phyloP scores from a whole-genome alignment of 2,888 invertebrate genomes.

The Phrixothrix hirtus region DNA sequence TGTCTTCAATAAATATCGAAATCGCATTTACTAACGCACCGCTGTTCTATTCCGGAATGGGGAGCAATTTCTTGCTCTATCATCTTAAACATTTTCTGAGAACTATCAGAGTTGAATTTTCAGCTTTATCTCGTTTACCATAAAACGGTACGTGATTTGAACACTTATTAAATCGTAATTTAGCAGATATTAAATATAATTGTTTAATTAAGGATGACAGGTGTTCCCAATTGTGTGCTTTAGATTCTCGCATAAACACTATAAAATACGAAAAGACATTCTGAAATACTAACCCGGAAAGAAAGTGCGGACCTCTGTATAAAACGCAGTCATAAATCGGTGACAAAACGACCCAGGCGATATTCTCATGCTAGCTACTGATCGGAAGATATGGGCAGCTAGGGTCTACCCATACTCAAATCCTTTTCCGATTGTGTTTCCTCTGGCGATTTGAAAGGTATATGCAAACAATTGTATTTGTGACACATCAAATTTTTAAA shows the following conservation, averaged over 20 bases:
- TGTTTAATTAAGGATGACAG: neutral
- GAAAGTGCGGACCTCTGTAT: conserved; percentile 24
- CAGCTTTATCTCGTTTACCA: conserved; percentile 2
- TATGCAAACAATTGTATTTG: conserved; percentile 21
- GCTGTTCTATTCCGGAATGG: conserved; percentile 26
- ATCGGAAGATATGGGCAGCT: conserved; percentile 31
- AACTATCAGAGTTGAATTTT: conserved; percentile 18
- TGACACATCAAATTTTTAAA: neutral
- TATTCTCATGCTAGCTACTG: conserved; percentile 29
- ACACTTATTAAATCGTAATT: neutral
- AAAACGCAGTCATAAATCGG: conserved; percentile 31
- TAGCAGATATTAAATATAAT: neutral
- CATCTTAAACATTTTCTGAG: conserved; percentile 19
- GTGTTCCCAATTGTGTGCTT: neutral
- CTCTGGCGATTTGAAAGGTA: conserved; percentile 19
- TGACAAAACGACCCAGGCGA: conserved; percentile 27
- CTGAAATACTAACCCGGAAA: conserved; percentile 1
- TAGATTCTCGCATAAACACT: neutral
- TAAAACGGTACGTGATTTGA: conserved; percentile 3
- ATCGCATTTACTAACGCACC: conserved; percentile 31
- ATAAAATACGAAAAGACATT: neutral
- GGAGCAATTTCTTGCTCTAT: conserved; percentile 26
- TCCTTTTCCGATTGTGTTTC: conserved; percentile 24
- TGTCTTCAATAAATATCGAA: conserved; percentile 31
- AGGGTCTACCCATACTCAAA: conserved; percentile 20